Evolutionary conservation across 1,140 invertebrate genomes (phyloP), one percentile per base, ranked within the genome.

Genomic region (Polypedilum vanderplanki): DNA sequence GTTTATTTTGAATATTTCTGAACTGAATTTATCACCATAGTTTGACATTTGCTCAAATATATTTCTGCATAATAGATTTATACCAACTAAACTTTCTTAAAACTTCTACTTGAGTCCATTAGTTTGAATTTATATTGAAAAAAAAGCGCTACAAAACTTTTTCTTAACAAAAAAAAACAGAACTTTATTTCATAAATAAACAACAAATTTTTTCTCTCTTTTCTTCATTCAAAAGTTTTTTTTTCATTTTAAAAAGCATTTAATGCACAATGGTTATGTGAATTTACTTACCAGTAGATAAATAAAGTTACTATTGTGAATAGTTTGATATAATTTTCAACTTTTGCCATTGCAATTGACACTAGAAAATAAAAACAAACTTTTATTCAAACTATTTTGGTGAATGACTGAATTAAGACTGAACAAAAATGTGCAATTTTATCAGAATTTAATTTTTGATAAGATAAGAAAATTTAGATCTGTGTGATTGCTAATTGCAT

Each of bases 331-430:
- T 20, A 20, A 5, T 10, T 22, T 70, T 70, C 65, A 70, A 70
- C 17, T 70, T 70, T 70, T 20, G 20, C 65, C 65, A 70, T 70
- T 70, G 12, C n/a, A 12, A 57, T 57, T 57, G 46, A 57, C 46
- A 57, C 46, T n/a, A 57, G n/a, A 57, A 57, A 57, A 46, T 12
- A 41, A 10, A 41, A 41, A 41, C 1, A 46, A 46, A 46, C 41
- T 46, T 57, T 57, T 15, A 57, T n/a, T 4, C 0, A 12, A 57
- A 57, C 46, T 57, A 4, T 57, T n/a, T 57, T 57, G 12, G 12
- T 57, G 46, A 57, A 57, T 15, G 12, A n/a, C n/a, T n/a, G 46
- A 57, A 57, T 57, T n/a, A 57, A 57, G 12, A 57, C 46, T 57
- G 46, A 57, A n/a, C 15, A n/a, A 57, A n/a, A 57, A 57, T 57